Conservation (phyloP, 2,888 invertebrate species). For the Tortrix viridana region DNA sequence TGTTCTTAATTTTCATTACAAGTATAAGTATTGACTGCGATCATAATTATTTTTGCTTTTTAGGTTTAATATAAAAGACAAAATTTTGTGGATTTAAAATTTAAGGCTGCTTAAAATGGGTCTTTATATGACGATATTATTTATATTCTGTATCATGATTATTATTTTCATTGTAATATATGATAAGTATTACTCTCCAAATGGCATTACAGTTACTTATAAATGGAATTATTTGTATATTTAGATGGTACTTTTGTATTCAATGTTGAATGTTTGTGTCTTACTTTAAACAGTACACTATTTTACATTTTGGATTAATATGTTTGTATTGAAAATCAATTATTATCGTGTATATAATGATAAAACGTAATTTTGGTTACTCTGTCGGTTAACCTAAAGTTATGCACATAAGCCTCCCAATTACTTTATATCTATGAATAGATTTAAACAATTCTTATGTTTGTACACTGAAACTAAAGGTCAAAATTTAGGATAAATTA, state of each 20-base stretch:
- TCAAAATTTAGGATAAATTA: too few species aligned
- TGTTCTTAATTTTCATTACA: too few species aligned
- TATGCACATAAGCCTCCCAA: too few species aligned
- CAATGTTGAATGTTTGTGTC: constrained; percentile 15
- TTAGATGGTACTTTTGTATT: constrained; percentile 55
- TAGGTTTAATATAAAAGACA: too few species aligned
- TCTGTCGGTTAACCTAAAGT: too few species aligned
- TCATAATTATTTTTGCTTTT: too few species aligned
- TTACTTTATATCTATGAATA: too few species aligned
- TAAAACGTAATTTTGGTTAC: not conserved
- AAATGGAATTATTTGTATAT: constrained; percentile 64
- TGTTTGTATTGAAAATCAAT: not conserved
- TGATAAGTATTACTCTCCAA: constrained; percentile 54
- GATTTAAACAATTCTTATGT: too few species aligned
- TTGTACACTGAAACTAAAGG: too few species aligned
- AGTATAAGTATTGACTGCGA: too few species aligned
- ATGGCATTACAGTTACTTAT: constrained; percentile 70
- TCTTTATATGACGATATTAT: not conserved
- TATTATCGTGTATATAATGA: constrained; percentile 30
- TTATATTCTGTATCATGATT: constrained; percentile 42
- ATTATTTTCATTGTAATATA: constrained; percentile 45
- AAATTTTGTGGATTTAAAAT: too few species aligned
- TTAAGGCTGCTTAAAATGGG: not conserved
- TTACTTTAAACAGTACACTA: constrained; percentile 1
- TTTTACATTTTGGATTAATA: not conserved